Conservation (phyloP, 2,113 vertebrate genomes). For the Physeter macrocephalus region DNA sequence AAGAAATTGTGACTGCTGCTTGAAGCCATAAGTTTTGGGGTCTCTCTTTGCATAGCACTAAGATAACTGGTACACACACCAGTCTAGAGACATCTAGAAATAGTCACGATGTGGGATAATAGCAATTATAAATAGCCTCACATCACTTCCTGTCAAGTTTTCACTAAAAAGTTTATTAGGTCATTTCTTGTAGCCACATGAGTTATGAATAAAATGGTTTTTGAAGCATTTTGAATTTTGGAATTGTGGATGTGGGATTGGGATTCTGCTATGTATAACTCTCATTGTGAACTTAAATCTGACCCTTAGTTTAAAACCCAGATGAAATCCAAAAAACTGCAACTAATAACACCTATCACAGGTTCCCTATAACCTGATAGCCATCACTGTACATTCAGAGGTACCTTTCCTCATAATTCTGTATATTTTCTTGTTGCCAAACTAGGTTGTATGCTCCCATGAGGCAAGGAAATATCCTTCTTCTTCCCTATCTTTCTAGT, state of each 20-base stretch:
- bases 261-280: background rate
- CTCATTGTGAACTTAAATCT: background rate
- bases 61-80: background rate
- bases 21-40: background rate
- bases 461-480: background rate
- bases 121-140: background rate
- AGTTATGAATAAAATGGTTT: background rate
- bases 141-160: background rate
- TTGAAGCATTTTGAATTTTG: background rate
- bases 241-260: background rate
- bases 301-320: background rate
- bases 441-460: background rate
- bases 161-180: background rate
- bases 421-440: background rate
- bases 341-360: background rate
- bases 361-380: background rate
- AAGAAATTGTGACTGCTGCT: background rate
- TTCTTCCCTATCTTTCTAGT: background rate
- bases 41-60: background rate
- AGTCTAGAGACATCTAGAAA: background rate
- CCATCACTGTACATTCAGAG: background rate
- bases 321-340: background rate
- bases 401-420: background rate
- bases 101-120: background rate
- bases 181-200: background rate